Evolutionary conservation across 2,888 invertebrate genomes (phyloP).

Genomic region (Augochlorella aurata): DNA sequence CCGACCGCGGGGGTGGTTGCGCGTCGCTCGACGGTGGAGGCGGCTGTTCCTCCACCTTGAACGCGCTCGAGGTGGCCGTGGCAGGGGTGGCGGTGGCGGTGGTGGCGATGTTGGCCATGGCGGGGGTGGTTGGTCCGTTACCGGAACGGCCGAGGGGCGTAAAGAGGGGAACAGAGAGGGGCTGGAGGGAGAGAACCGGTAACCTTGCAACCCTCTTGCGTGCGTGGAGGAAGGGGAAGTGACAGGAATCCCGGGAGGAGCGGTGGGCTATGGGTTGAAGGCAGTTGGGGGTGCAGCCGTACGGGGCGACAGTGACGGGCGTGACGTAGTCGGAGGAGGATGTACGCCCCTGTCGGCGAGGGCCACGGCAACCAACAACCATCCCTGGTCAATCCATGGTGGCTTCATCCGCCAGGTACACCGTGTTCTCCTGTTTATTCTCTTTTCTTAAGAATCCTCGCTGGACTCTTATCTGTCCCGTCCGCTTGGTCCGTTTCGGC

Average conservation of each 20-base stretch:
- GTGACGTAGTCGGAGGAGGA: constrained; percentile 81
- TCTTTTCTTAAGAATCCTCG: neutral
- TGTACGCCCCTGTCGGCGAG: constrained; percentile 81
- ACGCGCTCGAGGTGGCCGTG: constrained; percentile 36
- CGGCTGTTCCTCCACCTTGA: constrained; percentile 55
- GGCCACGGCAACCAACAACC: constrained; percentile 79
- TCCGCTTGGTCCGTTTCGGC: no score
- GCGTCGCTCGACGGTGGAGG: constrained; percentile 47
- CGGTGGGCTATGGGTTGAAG: constrained; percentile 70
- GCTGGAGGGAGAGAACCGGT: constrained; percentile 68
- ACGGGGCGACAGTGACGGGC: constrained; percentile 80
- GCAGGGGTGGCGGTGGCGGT: constrained; percentile 8
- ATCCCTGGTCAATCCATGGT: constrained; percentile 80
- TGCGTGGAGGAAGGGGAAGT: constrained; percentile 74
- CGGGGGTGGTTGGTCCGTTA: constrained; percentile 32
- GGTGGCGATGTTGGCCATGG: constrained; percentile 19
- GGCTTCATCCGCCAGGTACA: constrained; percentile 81
- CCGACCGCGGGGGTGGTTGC: constrained; percentile 43
- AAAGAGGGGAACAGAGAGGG: constrained; percentile 1
- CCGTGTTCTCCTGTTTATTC: constrained; percentile 43
- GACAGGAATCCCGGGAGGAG: constrained; percentile 68
- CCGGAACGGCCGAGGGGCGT: constrained; percentile 19
- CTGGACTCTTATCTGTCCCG: no score
- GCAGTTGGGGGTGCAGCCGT: constrained; percentile 75
- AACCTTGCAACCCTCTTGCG: constrained; percentile 80